These are phyloP conservation scores for Schizopygopsis pylzovi DNA, from an alignment of 2,797 vertebrate species.

Conservation along the genomic window DNA sequence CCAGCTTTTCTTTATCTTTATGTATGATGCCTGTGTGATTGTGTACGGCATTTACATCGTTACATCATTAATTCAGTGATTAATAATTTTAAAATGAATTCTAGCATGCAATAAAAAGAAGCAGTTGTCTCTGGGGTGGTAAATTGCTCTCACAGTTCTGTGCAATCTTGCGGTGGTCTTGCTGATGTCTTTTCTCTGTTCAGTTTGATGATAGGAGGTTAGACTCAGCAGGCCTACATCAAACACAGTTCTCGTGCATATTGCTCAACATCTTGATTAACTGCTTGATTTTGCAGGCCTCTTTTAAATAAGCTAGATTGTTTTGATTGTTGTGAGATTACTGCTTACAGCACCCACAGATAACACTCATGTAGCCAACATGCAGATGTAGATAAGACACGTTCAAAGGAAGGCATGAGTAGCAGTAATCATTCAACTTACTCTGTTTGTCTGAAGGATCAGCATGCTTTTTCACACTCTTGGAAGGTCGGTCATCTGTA, in stretches of 20 bases:
- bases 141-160: constrained; percentile 9
- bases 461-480: background rate
- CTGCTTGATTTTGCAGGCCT: background rate
- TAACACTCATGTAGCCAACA: background rate
- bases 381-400: background rate
- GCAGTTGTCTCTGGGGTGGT: background rate
- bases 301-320: background rate
- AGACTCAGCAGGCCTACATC: constrained; percentile 3
- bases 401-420: background rate
- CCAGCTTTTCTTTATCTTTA: background rate
- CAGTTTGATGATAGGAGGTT: background rate
- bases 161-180: background rate
- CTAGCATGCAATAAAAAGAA: background rate
- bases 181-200: background rate
- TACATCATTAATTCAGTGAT: background rate
- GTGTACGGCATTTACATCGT: background rate
- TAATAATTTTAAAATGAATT: background rate
- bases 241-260: background rate
- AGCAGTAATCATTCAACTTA: constrained; percentile 32
- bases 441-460: background rate
- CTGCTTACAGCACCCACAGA: background rate
- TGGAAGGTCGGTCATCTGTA: background rate
- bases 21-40: background rate
- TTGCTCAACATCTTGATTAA: constrained; percentile 21
- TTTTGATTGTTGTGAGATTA: background rate